phyloP scores from a whole-genome alignment of 2,888 invertebrate genomes.

The Nymphalis polychloros region DNA sequence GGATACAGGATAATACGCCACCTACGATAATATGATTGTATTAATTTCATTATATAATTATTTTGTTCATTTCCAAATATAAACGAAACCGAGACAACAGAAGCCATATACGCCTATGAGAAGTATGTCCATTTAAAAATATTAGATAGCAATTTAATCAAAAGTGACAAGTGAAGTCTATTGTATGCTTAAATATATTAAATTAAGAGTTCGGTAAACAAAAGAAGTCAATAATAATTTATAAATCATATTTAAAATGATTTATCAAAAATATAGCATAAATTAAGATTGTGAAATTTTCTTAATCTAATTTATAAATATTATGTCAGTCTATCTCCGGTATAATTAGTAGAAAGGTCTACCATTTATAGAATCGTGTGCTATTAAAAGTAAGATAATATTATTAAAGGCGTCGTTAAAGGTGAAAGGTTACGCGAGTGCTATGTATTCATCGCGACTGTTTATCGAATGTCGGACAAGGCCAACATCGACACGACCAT shows the following conservation, averaged over 20 bases:
- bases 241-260: no score
- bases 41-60: neutral
- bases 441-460: conserved; percentile 32
- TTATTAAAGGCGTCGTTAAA: conserved; percentile 38
- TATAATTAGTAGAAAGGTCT: neutral
- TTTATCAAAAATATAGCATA: no score
- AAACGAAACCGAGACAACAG: no score
- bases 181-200: no score
- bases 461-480: conserved; percentile 61
- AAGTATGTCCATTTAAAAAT: no score
- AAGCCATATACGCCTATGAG: no score
- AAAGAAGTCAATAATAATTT: no score
- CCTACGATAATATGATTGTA: neutral
- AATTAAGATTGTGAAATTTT: no score
- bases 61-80: neutral
- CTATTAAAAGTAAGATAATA: neutral
- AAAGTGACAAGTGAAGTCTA: no score
- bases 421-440: conserved; percentile 60
- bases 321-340: neutral
- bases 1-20: neutral
- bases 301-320: no score
- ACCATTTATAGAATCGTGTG: conserved; percentile 7
- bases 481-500: conserved; percentile 47
- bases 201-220: no score
- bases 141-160: no score